Evolutionary conservation across 2,113 vertebrate genomes (phyloP).

Genomic region (Pedionomus torquatus): DNA sequence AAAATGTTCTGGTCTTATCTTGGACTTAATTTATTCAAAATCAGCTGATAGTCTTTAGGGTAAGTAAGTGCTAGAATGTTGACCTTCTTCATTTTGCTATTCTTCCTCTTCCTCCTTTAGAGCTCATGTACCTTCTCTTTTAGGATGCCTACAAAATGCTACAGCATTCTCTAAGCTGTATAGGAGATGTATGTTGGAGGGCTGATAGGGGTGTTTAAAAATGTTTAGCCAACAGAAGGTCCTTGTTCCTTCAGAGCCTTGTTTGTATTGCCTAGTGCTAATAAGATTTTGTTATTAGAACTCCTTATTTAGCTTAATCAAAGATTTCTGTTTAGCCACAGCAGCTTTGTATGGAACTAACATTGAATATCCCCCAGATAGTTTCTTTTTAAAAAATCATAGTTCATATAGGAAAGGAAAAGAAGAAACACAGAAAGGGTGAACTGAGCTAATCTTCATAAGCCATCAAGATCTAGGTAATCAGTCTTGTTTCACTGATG

Average conservation of each 20-base stretch:
- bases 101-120: neutral
- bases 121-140: neutral
- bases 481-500: constrained; percentile 13
- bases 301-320: constrained; percentile 29
- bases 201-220: constrained; percentile 58
- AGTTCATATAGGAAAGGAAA: neutral
- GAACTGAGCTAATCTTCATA: neutral
- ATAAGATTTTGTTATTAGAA: constrained; percentile 16
- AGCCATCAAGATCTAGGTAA: constrained; percentile 15
- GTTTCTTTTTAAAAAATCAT: neutral
- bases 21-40: neutral
- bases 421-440: neutral
- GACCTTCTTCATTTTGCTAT: neutral
- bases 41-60: neutral
- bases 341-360: neutral
- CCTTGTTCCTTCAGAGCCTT: constrained; percentile 22
- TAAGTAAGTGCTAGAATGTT: neutral
- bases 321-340: constrained; percentile 54
- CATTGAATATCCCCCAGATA: neutral
- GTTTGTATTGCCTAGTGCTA: constrained; percentile 20
- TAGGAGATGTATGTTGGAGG: accelerated
- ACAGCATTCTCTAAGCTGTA: neutral
- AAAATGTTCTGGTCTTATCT: neutral
- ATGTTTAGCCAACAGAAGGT: neutral
- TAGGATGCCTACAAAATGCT: neutral